These are phyloP conservation scores for Himalopsyche tibetana DNA, from an alignment of 2,888 invertebrate genomes.

Conservation along the genomic window DNA sequence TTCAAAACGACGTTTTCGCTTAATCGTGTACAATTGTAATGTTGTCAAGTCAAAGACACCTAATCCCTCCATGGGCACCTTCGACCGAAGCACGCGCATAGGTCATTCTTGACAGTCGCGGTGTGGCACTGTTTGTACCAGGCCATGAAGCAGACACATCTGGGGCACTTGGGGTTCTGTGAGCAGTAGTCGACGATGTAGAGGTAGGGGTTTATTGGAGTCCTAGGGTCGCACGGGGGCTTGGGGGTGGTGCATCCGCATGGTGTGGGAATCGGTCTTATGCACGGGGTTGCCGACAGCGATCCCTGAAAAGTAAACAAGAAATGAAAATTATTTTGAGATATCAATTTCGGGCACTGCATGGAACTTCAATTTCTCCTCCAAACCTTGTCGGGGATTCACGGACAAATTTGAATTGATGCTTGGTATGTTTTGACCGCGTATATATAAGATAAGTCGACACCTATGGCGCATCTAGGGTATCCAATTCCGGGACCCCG, in stretches of 20 bases:
- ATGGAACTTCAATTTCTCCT: no score
- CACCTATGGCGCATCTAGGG: no score
- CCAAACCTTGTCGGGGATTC: no score
- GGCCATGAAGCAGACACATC: not conserved
- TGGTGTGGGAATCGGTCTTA: not conserved
- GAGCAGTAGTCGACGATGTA: not conserved
- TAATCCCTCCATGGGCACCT: not conserved
- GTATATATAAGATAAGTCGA: no score
- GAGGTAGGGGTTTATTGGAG: not conserved
- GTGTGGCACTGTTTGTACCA: constrained; percentile 1
- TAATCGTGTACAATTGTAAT: no score
- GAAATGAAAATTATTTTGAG: no score
- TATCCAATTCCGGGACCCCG: no score
- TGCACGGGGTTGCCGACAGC: not conserved
- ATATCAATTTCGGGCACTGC: no score
- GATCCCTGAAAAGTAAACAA: not conserved
- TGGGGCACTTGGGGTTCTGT: not conserved
- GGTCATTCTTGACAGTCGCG: not conserved
- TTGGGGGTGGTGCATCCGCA: not conserved
- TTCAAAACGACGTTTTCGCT: no score
- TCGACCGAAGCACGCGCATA: not conserved
- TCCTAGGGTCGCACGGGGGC: not conserved
- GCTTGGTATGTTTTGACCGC: no score
- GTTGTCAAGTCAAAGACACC: not conserved
- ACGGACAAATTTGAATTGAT: no score